Percentiles rank a stretch among this genome's conserved stretches.
Conservation (phyloP, 2,888 invertebrate genomes). For the Agriopis leucophaearia region DNA sequence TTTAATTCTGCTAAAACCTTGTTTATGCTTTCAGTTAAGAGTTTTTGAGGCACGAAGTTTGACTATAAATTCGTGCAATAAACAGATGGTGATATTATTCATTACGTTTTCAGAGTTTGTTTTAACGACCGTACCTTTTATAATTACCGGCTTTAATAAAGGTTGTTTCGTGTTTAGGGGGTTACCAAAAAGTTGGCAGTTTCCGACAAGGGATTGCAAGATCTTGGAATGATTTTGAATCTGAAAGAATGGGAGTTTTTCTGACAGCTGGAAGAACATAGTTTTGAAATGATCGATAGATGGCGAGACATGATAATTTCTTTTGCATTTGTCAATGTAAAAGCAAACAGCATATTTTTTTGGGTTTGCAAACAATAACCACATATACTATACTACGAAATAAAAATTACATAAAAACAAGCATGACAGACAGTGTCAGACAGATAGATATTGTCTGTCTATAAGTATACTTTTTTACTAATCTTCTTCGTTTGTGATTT, state of each 20-base stretch:
- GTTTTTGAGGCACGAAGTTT: conserved; percentile 76
- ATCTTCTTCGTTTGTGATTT: no score
- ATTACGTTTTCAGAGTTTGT: conserved; percentile 78
- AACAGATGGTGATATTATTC: conserved; percentile 82
- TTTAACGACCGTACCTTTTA: conserved; percentile 73
- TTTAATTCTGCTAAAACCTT: conserved; percentile 73
- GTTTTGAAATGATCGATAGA: no score
- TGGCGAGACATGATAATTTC: no score
- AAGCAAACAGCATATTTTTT: no score
- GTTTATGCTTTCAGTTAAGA: conserved; percentile 79
- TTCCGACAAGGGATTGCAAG: conserved; percentile 25
- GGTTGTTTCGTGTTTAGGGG: conserved; percentile 51
- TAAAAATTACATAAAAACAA: no score
- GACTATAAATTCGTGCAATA: conserved; percentile 78
- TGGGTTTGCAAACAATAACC: no score
- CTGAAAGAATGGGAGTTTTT: not conserved
- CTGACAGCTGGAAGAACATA: no score
- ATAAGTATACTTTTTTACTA: no score
- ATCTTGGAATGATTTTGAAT: conserved; percentile 30
- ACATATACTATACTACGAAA: no score
- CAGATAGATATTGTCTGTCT: no score
- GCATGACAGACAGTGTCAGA: no score
- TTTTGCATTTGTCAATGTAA: no score
- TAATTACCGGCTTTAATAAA: conserved; percentile 72
- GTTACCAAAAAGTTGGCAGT: conserved; percentile 23